A percentile compares a stretch with the other conserved stretches of the same genome.
Evolutionary conservation across 2,797 vertebrate genomes (phyloP).

Genomic region (Petrocephalus sullivani): DNA sequence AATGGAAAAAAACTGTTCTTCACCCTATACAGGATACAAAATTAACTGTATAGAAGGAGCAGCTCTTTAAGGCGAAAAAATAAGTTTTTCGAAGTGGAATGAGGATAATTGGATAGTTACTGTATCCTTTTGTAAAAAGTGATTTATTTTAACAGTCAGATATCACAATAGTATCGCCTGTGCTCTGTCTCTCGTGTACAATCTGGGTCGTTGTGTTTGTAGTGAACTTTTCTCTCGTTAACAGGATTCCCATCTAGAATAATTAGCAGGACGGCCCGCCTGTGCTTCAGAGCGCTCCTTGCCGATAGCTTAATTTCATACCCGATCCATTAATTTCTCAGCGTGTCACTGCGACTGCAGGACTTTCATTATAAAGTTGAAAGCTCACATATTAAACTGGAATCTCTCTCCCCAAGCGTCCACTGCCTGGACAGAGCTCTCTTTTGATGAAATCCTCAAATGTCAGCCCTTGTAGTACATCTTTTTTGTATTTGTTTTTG

Average conservation of each 20-base stretch:
- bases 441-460: background rate
- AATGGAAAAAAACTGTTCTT: background rate
- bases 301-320: conserved; percentile 7
- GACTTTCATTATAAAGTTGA: background rate
- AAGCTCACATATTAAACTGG: background rate
- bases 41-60: background rate
- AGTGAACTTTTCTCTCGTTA: background rate
- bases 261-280: background rate
- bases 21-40: background rate
- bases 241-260: conserved; percentile 2
- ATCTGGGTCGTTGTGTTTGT: background rate
- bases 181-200: background rate
- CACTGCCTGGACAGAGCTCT: background rate
- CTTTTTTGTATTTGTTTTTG: background rate
- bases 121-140: background rate
- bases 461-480: background rate
- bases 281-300: background rate
- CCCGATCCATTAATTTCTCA: conserved; percentile 20
- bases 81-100: conserved; percentile 10
- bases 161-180: background rate
- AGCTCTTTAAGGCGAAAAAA: background rate
- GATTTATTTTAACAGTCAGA: background rate
- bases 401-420: background rate
- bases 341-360: background rate
- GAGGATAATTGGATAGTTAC: conserved; percentile 16